Percentiles rank a stretch among this genome's conserved stretches.
These are phyloP conservation scores for Sus scrofa DNA, from an alignment of 2,113 vertebrate genomes.

Conservation along the genomic window T2T-Sscrofa CM000816.6:25629001-25629500, in stretches of 20 bases:
- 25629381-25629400: not conserved
- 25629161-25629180: not conserved
- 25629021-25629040: constrained; percentile 27
- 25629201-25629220: constrained; percentile 56
- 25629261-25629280: constrained; percentile 97
- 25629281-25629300: constrained; percentile 96
- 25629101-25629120: constrained; percentile 9
- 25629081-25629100: constrained; percentile 30
- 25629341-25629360: constrained; percentile 93
- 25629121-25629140: not conserved
- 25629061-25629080: not conserved
- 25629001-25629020: not conserved
- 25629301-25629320: constrained; percentile 96
- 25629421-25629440: not conserved
- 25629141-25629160: constrained; percentile 61
- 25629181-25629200: not conserved
- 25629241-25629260: constrained; percentile 96
- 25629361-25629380: not conserved
- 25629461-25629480: constrained; percentile 33
- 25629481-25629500: constrained; percentile 85
- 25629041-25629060: constrained; percentile 32
- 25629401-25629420: constrained; percentile 31
- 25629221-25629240: constrained; percentile 89
- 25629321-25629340: constrained; percentile 98
- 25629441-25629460: not conserved